Conservation (phyloP, 2,797 vertebrate species). For the Pseudocheirus occidentalis region DNA sequence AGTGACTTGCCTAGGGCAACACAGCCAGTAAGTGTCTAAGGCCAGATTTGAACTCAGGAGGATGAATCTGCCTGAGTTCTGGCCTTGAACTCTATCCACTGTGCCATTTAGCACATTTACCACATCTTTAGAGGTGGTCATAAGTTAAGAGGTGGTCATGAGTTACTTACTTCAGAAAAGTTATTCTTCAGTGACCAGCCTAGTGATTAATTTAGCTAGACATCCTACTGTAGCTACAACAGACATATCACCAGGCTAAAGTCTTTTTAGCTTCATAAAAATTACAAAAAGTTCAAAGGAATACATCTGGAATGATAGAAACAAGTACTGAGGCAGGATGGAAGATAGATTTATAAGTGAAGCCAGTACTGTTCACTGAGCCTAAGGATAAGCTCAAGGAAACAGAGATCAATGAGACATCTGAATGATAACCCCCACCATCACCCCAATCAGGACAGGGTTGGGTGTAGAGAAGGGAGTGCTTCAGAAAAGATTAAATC, state of each 20-base stretch:
- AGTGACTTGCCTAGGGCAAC: neutral
- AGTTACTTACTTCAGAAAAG: neutral
- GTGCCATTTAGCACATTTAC: neutral
- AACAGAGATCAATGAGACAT: neutral
- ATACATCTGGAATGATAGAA: neutral
- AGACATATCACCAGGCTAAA: neutral
- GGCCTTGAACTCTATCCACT: neutral
- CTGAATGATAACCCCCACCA: neutral
- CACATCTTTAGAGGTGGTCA: too few relatives aligned
- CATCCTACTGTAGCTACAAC: neutral
- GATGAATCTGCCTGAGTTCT: neutral
- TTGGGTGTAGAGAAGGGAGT: neutral
- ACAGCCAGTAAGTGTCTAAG: neutral
- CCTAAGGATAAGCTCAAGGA: neutral
- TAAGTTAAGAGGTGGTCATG: too few relatives aligned
- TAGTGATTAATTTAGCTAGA: neutral
- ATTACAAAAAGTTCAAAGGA: neutral
- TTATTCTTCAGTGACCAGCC: neutral
- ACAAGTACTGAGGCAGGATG: neutral
- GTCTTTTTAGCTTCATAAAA: neutral
- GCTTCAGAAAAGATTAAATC: neutral
- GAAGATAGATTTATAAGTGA: neutral
- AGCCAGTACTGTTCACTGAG: neutral
- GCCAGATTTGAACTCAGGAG: neutral
- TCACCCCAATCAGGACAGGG: neutral